Evolutionary conservation across 2,888 invertebrate species (phyloP).

Genomic region (Alviniconcha strummeri): DNA sequence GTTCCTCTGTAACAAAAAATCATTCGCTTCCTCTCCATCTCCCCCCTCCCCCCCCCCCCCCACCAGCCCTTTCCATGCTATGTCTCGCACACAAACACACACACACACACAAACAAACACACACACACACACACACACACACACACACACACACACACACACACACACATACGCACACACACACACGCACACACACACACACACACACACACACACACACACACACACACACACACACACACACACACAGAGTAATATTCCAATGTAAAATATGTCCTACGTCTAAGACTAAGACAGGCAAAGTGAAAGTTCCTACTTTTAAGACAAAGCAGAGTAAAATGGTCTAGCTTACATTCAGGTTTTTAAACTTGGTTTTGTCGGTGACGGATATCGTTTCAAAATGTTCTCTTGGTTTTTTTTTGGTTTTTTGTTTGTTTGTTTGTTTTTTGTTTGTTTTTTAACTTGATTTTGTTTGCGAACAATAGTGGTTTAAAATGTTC

Average conservation of each 20-base stretch:
- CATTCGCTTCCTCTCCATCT: background rate
- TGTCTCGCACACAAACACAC: background rate
- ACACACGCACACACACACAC: background rate
- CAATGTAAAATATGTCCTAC: background rate
- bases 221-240: background rate
- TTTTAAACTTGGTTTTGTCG: too few species aligned
- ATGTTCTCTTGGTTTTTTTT: too few species aligned
- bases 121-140: constrained; percentile 14
- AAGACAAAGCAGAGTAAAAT: too few species aligned
- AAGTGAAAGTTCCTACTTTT: background rate
- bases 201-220: background rate
- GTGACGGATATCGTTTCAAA: too few species aligned
- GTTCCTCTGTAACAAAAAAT: background rate
- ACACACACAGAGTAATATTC: background rate
- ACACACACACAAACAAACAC: constrained; percentile 12
- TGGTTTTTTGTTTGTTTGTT: too few species aligned
- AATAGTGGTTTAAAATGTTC: too few species aligned
- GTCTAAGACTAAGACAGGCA: background rate
- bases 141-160: background rate
- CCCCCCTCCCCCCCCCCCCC: background rate
- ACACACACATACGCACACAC: background rate
- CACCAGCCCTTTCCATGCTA: background rate
- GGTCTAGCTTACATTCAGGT: too few species aligned
- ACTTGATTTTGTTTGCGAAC: too few species aligned
- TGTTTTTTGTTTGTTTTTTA: too few species aligned